Base-by-base conservation (phyloP, 2,113 vertebrate species). In the Marmota flaviventris region DNA sequence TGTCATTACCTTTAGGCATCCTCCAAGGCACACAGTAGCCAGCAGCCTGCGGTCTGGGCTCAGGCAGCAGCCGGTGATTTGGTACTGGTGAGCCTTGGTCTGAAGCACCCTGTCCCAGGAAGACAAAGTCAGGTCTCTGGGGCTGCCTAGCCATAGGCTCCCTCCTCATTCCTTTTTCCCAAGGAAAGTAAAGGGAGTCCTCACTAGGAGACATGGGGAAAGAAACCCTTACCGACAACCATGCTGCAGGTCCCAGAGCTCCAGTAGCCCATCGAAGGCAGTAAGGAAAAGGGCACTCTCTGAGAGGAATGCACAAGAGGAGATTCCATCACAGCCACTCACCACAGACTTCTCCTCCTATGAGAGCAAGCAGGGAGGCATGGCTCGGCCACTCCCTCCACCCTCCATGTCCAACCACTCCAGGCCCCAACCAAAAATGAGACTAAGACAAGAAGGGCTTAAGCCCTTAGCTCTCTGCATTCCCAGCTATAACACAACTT, bases 21-120 rank as follows among this genome's bases (percentile, higher is more conserved):
- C 98, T 86, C 99, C 99, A 72, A 99, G 94, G 70, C 99, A 99
- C 37, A 99, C 99, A 0, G 99, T 99, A 18, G 98, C 99, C 4
- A 99, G 94, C 83, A 99, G 97, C 69, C 98, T 99, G 89, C 32
- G 96, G 98, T 99, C 99, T 25, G 98, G 91, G 77, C 98, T 99
- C 97, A 98, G 88, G 70, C 98, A 98, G 93, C 99, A 99, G 90
- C 98, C 98, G 13, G 99, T 99, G 85, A 99, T 99, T 18, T 89
- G 97, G 56, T 98, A 97, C 12, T 97, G 96, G 97, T 99, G 99
- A 45, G 99, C 99, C 17, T 98, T 96, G 58, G 98, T 98, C 24
- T 98, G 98, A 32, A 98, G 76, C 22, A 98, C 98, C 96, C 99
- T 99, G 27, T 2, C 51, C 63, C 92, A 91, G 29, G 34, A 77